Evolutionary conservation across 2,797 vertebrate species (phyloP), one percentile per base, ranked within the genome.

Genomic region (Anguilla megastoma): DNA sequence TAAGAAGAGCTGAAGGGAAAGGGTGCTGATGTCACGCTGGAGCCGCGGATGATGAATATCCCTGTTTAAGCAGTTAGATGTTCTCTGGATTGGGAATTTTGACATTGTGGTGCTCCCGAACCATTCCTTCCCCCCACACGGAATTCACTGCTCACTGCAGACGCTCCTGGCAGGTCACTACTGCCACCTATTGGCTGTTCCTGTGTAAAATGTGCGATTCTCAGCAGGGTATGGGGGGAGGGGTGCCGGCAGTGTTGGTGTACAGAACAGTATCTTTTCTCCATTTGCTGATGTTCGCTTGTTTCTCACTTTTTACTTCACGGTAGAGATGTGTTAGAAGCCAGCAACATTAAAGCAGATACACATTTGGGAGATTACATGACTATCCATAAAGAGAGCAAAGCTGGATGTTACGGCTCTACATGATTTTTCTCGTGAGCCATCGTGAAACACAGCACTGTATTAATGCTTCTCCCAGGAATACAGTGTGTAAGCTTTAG

Each of bases 161-260:
- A 84, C 41, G 27, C 27, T 56, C 69, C 52, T 63, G 83, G 74
- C 76, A 83, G 69, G 24, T 54, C 86, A 79, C 56, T 58, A 66
- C 63, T 89, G 89, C 89, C 89, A 89, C 86, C 86, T 88, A 87
- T 86, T 87, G 88, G 85, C 8, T 69, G 84, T 69, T 79, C 45
- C 48, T 69, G 71, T 63, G 41, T 86, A 12, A 82, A 18, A 86
- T 45, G 30, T 50, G 58, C 54, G 41, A 52, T 30, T 54, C 24
- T 86, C n/a, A 45, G 12, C 48, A 18, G 8, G 76, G 41, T 18
- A 27, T 27, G 58, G 48, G 50, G 63, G 74, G 24, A 80, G 33
- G 5, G 3, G 41, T 50, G 24, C 14, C 24, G 0, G 85, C 36
- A 60, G 10, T 41, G 58, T 24, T 66, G 30, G 30, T 50, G 82